Conservation (phyloP, 2,113 vertebrate species). For the Podarcis muralis region DNA sequence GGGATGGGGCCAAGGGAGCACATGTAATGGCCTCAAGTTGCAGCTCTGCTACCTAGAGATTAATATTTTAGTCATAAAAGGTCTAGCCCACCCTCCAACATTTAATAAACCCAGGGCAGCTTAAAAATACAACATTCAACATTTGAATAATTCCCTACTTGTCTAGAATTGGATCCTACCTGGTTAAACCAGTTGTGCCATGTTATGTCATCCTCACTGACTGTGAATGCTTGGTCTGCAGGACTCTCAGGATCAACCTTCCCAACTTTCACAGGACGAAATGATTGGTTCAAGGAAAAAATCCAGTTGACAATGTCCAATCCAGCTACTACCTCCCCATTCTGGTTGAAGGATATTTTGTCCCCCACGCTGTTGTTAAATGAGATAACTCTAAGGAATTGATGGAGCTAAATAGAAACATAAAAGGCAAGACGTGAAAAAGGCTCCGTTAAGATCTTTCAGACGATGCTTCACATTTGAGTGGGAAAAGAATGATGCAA, state of each 20-base stretch:
- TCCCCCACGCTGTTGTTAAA: neutral
- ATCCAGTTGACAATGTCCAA: neutral
- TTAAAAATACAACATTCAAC: too few species aligned
- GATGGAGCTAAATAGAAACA: neutral
- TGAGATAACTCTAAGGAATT: neutral
- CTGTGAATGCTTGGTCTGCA: neutral
- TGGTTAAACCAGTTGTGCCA: neutral
- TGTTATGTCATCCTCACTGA: neutral
- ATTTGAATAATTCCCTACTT: neutral
- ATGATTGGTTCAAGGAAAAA: neutral
- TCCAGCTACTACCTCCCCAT: neutral
- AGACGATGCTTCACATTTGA: neutral
- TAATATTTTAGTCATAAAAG: too few species aligned
- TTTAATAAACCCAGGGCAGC: too few species aligned
- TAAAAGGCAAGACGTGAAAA: neutral
- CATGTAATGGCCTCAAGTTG: too few species aligned
- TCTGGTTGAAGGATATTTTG: neutral
- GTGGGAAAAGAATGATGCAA: neutral
- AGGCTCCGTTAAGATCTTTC: neutral
- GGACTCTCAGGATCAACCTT: neutral
- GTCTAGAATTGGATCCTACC: neutral
- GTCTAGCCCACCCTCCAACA: too few species aligned
- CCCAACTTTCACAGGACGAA: neutral
- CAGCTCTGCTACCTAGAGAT: too few species aligned
- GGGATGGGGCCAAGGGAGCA: too few species aligned